Evolutionary conservation across 2,797 vertebrate genomes (phyloP), one percentile per base, ranked within the genome.

Genomic region (Selene dorsalis): DNA sequence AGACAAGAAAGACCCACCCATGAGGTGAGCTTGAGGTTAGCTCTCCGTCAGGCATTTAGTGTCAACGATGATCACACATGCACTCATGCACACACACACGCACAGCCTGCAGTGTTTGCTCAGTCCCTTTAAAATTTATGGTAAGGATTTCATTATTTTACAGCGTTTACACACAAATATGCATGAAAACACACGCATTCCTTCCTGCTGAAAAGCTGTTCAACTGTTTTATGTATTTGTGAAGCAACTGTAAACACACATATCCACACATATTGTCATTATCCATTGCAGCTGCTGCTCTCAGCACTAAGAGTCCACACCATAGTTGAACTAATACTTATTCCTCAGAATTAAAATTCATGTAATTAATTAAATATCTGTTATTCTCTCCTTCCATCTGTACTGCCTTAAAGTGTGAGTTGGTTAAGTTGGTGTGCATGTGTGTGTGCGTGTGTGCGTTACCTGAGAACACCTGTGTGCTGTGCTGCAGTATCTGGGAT

Each of bases 11-110:
- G 85, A 87, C 82, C 83, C 88, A 83, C 87, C 92, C 87, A 90
- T 84, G 88, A 92, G 92, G 91, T 93, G 87, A 92, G 84, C 69
- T 20, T 57, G 81, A 91, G 91, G 89, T 91, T 90, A 89, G 56
- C 53, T 41, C 72, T 84, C 57, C 85, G 75, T 83, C 12, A 68
- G 86, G 79, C 78, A 82, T 88, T 92, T 82, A 88, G 77, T 84
- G 87, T 86, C 79, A 88, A 78, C 6, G 10, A 58, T 60, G 39
- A 83, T 85, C 66, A 76, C 74, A 82, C 68, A 52, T 55, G 13
- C 48, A 39, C 68, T 73, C 28, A 59, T 45, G 62, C 55, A 66
- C 70, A 62, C 61, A 55, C 48, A 57, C 62, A 60, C 63, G 69
- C 30, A 64, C 32, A 65, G 60, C 7, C 52, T 56, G 45, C 28